Base-by-base conservation (phyloP, 2,113 vertebrate genomes). In the Madoqua kirkii region DNA sequence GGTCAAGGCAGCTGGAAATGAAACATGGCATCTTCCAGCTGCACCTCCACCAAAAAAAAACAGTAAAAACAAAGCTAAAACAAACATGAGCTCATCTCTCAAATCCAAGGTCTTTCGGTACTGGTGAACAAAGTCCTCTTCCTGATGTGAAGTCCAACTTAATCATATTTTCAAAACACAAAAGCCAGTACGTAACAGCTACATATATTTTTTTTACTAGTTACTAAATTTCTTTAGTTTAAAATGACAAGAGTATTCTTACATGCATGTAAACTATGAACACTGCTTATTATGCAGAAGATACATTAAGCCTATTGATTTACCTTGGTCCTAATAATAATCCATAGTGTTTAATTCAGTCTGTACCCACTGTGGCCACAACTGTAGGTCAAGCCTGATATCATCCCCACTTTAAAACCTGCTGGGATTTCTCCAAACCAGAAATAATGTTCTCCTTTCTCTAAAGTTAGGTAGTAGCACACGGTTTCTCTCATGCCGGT, bases 391-490 rank as follows among this genome's bases (percentile, higher is more conserved):
- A 91, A 97, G 29, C 36, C 54, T 89, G 95, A 33, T n/a, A 31
- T 17, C 33, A 82, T 40, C 52, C 62, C 17, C 19, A 88, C 71
- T 85, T 3, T 62, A 92, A 62, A 74, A 81, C 27, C 45, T 78
- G 33, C 48, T 43, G 10, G 74, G 64, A 96, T 52, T 84, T 85
- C 29, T 95, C 71, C 60, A 62, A 89, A 36, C 6, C 3, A 87
- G 83, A 93, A 96, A 83, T 36, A 95, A 91, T 21, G n/a, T 45
- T 74, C 36, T 67, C 67, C 76, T 86, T 94, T 59, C 55, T 92
- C 31, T 94, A 81, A 85, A 87, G 10, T 59, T 9, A 40, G n/a
- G 31, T 52, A 0, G 2, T 0, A 67, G 48, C 48, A 81, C 50
- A 31, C 50, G 40, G 52, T 82, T 52, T 64, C 43, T 81, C 59